Conservation (phyloP, 2,797 vertebrate species). For the Pantherophis alleghaniensis region DNA sequence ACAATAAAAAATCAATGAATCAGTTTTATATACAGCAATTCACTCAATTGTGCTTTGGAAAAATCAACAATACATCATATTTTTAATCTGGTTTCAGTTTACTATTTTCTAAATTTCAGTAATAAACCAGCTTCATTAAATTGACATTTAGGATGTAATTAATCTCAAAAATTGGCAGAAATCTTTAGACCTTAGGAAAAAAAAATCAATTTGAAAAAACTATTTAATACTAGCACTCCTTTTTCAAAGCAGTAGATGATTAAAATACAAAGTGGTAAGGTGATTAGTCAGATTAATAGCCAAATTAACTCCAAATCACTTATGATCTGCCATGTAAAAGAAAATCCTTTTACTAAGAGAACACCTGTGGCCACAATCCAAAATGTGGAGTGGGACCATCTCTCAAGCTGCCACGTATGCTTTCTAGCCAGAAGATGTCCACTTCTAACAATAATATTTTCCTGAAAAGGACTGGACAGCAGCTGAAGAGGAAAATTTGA, state of each 20-base stretch:
- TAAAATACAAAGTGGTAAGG: conserved; percentile 16
- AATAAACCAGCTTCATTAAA: conserved; percentile 61
- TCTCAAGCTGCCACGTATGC: neutral
- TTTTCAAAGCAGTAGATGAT: conserved; percentile 5
- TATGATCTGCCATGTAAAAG: neutral
- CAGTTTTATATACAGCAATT: neutral
- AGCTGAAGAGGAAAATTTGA: neutral
- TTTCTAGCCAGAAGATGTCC: neutral
- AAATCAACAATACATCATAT: conserved; percentile 50
- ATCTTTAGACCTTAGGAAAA: conserved; percentile 55
- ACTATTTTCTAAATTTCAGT: conserved; percentile 34
- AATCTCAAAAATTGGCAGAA: conserved; percentile 61
- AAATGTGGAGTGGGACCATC: conserved; percentile 3
- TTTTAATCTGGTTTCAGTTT: conserved; percentile 46
- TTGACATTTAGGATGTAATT: conserved; percentile 65
- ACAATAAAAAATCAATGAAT: neutral
- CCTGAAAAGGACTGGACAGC: neutral
- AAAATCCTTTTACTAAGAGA: conserved; percentile 26
- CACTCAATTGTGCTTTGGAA: neutral
- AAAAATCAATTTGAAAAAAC: conserved; percentile 50
- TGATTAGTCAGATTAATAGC: conserved; percentile 28
- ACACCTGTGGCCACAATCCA: conserved; percentile 56
- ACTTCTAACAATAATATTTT: neutral
- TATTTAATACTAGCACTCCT: conserved; percentile 7
- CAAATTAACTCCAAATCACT: conserved; percentile 29